Conservation (phyloP, 2,113 vertebrate species). For the Odocoileus virginianus region DNA sequence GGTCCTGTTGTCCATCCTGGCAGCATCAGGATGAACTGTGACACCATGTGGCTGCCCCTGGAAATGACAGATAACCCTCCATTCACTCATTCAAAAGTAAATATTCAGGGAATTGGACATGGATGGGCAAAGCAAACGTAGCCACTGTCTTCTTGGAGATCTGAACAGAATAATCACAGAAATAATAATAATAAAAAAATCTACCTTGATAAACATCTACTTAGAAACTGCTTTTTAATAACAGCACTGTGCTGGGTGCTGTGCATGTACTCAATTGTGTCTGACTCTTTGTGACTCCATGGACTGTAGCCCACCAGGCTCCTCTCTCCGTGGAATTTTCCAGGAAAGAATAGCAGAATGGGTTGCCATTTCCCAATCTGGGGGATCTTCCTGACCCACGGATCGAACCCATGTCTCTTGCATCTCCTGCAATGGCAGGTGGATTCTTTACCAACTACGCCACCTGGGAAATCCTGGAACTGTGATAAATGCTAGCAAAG, state of each 20-base stretch:
- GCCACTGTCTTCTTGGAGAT: background rate
- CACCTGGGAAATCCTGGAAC: background rate
- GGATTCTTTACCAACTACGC: background rate
- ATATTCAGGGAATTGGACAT: background rate
- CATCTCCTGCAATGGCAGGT: background rate
- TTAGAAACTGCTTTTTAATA: background rate
- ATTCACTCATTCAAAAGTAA: background rate
- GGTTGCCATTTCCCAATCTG: background rate
- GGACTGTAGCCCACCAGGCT: background rate
- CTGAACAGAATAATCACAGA: background rate
- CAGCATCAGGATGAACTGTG: background rate
- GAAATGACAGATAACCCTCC: background rate
- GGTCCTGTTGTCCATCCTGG: background rate
- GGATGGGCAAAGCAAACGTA: background rate
- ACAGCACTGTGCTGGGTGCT: background rate
- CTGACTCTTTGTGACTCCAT: background rate
- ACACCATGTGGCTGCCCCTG: background rate
- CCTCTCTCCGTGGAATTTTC: background rate
- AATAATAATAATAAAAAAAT: background rate
- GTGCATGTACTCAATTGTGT: accelerated
- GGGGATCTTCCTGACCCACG: background rate
- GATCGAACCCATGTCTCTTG: background rate
- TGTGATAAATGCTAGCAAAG: background rate
- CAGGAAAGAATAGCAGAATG: background rate
- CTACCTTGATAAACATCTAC: background rate